A percentile compares a stretch with the other conserved stretches of the same genome.
Evolutionary conservation across 92 coral and sea anemone species (phyloP).

Genomic region (Palythoa grandiflora): DNA sequence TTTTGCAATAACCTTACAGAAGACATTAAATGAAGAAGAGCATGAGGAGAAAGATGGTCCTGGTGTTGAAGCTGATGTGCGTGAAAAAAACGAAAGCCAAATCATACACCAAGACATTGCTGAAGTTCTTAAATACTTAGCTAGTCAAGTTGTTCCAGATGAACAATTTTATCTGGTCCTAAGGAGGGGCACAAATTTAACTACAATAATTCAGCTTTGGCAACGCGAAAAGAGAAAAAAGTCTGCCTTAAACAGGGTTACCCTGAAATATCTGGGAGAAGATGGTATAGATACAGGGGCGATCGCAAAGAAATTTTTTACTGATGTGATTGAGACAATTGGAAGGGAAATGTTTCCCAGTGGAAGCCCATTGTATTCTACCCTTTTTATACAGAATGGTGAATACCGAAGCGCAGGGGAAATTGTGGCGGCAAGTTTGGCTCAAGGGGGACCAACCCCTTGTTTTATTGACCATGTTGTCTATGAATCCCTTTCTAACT

Average conservation of each 20-base stretch:
- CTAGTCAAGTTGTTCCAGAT: constrained; percentile 6
- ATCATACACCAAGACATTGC: neutral
- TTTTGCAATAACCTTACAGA: constrained; percentile 25
- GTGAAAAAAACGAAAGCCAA: neutral
- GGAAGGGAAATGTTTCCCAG: constrained; percentile 49
- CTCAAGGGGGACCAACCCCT: constrained; percentile 57
- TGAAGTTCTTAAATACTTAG: constrained; percentile 9
- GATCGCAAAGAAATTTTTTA: constrained; percentile 39
- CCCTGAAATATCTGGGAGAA: constrained; percentile 17
- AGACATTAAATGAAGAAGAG: neutral
- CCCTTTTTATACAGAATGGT: constrained; percentile 47
- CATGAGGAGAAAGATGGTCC: constrained; percentile 6
- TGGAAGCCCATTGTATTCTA: constrained; percentile 57
- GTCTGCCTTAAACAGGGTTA: neutral
- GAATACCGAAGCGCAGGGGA: constrained; percentile 52
- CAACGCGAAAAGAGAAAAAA: constrained; percentile 22
- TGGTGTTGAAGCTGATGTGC: constrained; percentile 6
- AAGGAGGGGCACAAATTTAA: constrained; percentile 3
- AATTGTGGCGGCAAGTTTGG: constrained; percentile 50
- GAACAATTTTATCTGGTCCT: neutral
- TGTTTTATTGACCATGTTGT: constrained; percentile 53
- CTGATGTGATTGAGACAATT: constrained; percentile 24
- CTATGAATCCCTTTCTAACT: constrained; percentile 23
- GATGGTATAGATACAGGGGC: constrained; percentile 29
- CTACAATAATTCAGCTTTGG: constrained; percentile 20